These are phyloP conservation scores for Clepsis dumicolana DNA, from an alignment of 2,888 invertebrate genomes.

Conservation along the genomic window DNA sequence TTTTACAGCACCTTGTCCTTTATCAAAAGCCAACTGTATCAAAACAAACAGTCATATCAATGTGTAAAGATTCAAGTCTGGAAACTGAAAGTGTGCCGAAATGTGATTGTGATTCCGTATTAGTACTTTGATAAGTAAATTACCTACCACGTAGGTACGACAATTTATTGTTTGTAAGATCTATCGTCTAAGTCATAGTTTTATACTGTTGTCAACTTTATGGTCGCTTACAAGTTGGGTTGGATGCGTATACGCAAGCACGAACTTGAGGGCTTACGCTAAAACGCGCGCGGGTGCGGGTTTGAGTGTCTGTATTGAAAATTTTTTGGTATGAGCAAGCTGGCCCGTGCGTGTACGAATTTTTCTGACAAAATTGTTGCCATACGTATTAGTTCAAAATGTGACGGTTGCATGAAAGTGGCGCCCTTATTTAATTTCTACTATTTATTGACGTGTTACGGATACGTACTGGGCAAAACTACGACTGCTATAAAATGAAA, in stretches of 20 bases:
- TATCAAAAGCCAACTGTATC: neutral
- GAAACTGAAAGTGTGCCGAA: neutral
- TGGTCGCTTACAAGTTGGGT: neutral
- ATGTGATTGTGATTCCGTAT: constrained; percentile 17
- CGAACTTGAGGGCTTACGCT: too few species aligned
- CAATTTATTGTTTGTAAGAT: neutral
- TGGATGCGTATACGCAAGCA: neutral
- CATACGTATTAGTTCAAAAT: too few species aligned
- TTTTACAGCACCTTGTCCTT: too few species aligned
- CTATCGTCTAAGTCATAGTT: neutral
- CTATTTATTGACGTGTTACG: too few species aligned
- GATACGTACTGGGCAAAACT: too few species aligned
- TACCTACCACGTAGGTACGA: constrained; percentile 4
- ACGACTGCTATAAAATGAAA: constrained; percentile 54
- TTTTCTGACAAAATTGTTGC: too few species aligned
- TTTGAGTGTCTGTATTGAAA: too few species aligned
- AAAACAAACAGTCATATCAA: neutral
- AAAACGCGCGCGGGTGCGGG: too few species aligned
- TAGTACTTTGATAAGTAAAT: neutral
- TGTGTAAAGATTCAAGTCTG: constrained; percentile 12
- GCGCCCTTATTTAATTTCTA: too few species aligned
- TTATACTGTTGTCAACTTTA: neutral
- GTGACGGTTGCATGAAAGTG: too few species aligned
- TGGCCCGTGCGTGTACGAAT: too few species aligned
- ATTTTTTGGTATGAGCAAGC: too few species aligned